phyloP scores from a whole-genome alignment of 2,888 invertebrate genomes.

The Blastobasis adustella region DNA sequence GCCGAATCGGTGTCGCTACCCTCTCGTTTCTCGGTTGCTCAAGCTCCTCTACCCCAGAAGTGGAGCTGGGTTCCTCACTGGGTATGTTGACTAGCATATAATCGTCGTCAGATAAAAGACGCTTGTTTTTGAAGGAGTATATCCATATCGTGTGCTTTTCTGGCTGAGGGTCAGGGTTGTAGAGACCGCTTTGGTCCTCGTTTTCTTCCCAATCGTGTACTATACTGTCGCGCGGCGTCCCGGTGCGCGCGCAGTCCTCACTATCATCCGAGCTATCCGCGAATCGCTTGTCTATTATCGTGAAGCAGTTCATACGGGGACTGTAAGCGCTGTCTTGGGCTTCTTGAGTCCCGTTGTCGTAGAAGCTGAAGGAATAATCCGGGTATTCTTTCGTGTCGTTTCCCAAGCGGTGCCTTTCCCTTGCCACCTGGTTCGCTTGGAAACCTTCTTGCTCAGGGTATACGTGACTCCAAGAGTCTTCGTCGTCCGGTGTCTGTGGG shows the following conservation, averaged over 20 bases:
- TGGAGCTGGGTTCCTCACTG: conserved; percentile 27
- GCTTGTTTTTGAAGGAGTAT: conserved; percentile 53
- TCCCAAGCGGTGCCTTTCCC: conserved; percentile 23
- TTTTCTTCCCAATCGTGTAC: conserved; percentile 16
- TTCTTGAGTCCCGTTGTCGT: conserved; percentile 4
- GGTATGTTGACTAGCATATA: conserved; percentile 29
- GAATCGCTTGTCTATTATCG: conserved; percentile 35
- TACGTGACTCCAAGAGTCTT: conserved; percentile 26
- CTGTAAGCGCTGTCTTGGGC: conserved; percentile 13
- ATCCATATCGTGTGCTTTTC: conserved; percentile 49
- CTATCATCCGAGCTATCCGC: conserved; percentile 32
- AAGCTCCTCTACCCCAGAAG: conserved; percentile 26
- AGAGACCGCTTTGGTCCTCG: conserved; percentile 9
- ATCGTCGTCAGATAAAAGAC: conserved; percentile 34
- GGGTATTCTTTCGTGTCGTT: conserved; percentile 1
- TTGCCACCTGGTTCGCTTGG: conserved; percentile 30
- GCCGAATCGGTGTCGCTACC: conserved; percentile 42
- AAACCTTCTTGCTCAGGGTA: conserved; percentile 16
- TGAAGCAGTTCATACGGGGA: conserved; percentile 37
- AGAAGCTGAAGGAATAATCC: background rate
- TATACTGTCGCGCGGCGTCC: background rate
- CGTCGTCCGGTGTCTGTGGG: conserved; percentile 21
- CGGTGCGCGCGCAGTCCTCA: conserved; percentile 18
- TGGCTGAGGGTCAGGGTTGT: conserved; percentile 20
- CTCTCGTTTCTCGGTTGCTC: conserved; percentile 22